Percentiles rank a stretch among this genome's conserved stretches.
Evolutionary conservation across 2,113 vertebrate genomes (phyloP).

Genomic region (Brevimyrus niger): DNA sequence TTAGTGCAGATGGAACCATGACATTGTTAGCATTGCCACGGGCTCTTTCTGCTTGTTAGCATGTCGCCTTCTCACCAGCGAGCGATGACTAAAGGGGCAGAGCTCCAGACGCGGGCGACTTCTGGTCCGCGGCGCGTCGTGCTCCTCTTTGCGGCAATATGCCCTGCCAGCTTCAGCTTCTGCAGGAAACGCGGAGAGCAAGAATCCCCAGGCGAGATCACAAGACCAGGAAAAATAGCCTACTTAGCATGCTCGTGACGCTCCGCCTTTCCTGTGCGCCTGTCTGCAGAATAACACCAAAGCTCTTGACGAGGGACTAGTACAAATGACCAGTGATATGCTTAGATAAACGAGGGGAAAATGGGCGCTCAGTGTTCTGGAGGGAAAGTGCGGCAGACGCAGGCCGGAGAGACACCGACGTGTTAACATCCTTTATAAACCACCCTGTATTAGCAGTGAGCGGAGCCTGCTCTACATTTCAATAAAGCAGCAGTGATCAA

Average conservation of each 20-base stretch:
- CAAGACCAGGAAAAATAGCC: neutral
- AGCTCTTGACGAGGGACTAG: neutral
- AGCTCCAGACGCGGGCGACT: neutral
- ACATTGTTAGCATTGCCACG: neutral
- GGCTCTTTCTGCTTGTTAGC: neutral
- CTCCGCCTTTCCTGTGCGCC: neutral
- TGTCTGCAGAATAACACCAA: neutral
- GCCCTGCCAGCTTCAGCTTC: neutral
- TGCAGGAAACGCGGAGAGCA: neutral
- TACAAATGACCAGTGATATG: neutral
- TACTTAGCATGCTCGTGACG: neutral
- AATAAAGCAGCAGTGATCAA: conserved; percentile 40
- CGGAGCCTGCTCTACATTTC: conserved; percentile 36
- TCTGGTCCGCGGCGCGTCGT: neutral
- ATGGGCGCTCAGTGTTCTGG: neutral
- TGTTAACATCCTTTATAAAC: conserved; percentile 34
- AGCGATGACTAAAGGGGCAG: neutral
- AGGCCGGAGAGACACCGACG: conserved; percentile 11
- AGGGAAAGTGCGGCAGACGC: neutral
- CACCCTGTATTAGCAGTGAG: conserved; percentile 32
- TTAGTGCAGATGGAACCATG: neutral
- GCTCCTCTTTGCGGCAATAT: neutral
- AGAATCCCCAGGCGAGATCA: neutral
- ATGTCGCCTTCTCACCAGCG: neutral
- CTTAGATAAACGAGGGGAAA: neutral